Percentiles rank a stretch among this genome's conserved stretches.
Conservation (phyloP, 2,797 vertebrate species). For the Myotis findleyi region DNA sequence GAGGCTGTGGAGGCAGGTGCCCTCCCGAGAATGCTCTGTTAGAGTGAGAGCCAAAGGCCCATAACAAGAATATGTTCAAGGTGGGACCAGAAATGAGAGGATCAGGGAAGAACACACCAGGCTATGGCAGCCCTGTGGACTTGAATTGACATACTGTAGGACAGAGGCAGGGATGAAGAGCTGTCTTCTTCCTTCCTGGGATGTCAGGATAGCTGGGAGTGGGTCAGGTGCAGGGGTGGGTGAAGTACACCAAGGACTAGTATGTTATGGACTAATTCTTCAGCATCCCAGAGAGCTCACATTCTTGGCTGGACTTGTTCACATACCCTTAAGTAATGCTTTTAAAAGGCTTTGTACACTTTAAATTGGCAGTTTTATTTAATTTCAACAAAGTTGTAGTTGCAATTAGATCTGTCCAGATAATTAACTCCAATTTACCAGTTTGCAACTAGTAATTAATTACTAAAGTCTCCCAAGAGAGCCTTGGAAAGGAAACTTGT, state of each 20-base stretch:
- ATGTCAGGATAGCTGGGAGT: not conserved
- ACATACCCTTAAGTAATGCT: not conserved
- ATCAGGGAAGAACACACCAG: not conserved
- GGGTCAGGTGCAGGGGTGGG: not conserved
- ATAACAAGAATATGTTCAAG: not conserved
- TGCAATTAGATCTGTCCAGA: constrained; percentile 77
- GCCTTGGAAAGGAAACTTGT: constrained; percentile 8
- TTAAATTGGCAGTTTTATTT: constrained; percentile 71
- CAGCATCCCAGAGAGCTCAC: not conserved
- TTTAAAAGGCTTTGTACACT: constrained; percentile 50
- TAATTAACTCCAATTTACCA: constrained; percentile 77
- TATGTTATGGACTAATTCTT: not conserved
- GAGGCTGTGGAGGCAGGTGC: not conserved
- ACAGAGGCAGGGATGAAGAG: not conserved
- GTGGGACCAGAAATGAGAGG: not conserved
- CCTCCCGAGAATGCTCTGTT: not conserved
- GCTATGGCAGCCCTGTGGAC: not conserved
- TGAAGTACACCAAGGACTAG: not conserved
- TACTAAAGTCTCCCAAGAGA: not conserved
- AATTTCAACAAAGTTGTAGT: constrained; percentile 71
- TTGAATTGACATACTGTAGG: not conserved
- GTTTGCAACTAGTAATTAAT: constrained; percentile 75
- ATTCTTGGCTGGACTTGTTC: not conserved
- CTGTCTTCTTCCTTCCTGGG: not conserved
- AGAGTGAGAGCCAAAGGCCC: not conserved